Percentiles rank a stretch among this genome's conserved stretches.
These are phyloP conservation scores for Odocoileus virginianus DNA, from an alignment of 2,113 vertebrate genomes.

Conservation along the genomic window DNA sequence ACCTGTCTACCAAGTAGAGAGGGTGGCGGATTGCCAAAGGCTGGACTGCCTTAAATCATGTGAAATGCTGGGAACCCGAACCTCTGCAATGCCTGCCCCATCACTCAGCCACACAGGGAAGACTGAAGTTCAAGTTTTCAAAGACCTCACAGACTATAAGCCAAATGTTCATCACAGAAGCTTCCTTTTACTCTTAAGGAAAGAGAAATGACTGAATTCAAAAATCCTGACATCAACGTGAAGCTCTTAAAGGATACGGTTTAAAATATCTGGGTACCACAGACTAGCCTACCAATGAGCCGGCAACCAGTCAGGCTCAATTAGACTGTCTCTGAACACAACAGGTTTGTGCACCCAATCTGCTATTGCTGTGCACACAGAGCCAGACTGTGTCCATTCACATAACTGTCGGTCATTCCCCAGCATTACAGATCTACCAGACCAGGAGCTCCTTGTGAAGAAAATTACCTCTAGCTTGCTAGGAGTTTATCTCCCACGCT, in stretches of 20 bases:
- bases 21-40: conserved; percentile 54
- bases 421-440: not conserved
- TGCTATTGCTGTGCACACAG: not conserved
- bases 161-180: conserved; percentile 11
- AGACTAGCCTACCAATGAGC: not conserved
- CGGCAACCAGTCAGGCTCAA: not conserved
- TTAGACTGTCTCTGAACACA: not conserved
- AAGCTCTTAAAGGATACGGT: not conserved
- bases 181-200: conserved; percentile 11
- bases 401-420: not conserved
- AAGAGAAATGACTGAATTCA: not conserved
- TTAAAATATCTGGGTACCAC: not conserved
- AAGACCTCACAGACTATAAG: not conserved
- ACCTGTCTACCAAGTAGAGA: conserved; percentile 46
- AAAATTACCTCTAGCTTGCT: not conserved
- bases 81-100: not conserved
- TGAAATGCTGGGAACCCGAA: conserved; percentile 38
- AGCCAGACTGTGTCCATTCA: not conserved
- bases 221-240: not conserved
- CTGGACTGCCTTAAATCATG: not conserved
- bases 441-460: not conserved
- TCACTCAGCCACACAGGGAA: not conserved
- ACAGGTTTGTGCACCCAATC: not conserved
- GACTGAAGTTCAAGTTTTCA: conserved; percentile 22
- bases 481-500: not conserved